A percentile compares a stretch with the other conserved stretches of the same genome.
Evolutionary conservation across 1,140 invertebrate genomes (phyloP).

Genomic region (Polyergus mexicanus): DNA sequence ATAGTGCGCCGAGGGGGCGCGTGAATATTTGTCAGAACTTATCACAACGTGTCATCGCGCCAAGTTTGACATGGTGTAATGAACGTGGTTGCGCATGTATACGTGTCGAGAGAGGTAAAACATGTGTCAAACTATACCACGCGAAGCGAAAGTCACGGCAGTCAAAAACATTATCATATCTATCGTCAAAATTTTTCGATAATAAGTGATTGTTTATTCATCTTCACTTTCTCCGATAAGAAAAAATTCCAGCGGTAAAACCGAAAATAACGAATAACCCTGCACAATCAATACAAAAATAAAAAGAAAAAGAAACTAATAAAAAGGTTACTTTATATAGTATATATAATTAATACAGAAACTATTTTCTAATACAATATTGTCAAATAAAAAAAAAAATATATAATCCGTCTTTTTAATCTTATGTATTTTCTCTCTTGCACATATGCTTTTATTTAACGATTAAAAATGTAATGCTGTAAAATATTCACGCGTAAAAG

Average conservation of each 20-base stretch:
- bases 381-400: background rate
- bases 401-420: background rate
- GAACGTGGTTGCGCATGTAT: slow-evolving; percentile 54
- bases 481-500: slow-evolving; percentile 49
- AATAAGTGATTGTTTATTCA: slow-evolving; percentile 39
- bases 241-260: background rate
- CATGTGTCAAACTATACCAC: slow-evolving; percentile 56
- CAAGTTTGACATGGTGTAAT: slow-evolving; percentile 68
- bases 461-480: slow-evolving; percentile 5
- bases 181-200: slow-evolving; percentile 12
- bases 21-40: slow-evolving; percentile 77
- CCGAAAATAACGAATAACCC: background rate
- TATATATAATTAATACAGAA: background rate
- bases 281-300: too few relatives aligned
- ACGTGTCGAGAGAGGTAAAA: slow-evolving; percentile 47
- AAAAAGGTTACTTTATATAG: too few relatives aligned
- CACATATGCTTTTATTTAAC: background rate
- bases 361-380: background rate
- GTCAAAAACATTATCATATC: slow-evolving; percentile 46
- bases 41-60: slow-evolving; percentile 75
- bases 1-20: slow-evolving; percentile 42
- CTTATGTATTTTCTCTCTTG: background rate
- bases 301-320: too few relatives aligned
- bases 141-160: slow-evolving; percentile 47
- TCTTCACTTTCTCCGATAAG: background rate